These are phyloP conservation scores for Lanius ludovicianus DNA, from an alignment of 2,113 vertebrate genomes.

Conservation along the genomic window DNA sequence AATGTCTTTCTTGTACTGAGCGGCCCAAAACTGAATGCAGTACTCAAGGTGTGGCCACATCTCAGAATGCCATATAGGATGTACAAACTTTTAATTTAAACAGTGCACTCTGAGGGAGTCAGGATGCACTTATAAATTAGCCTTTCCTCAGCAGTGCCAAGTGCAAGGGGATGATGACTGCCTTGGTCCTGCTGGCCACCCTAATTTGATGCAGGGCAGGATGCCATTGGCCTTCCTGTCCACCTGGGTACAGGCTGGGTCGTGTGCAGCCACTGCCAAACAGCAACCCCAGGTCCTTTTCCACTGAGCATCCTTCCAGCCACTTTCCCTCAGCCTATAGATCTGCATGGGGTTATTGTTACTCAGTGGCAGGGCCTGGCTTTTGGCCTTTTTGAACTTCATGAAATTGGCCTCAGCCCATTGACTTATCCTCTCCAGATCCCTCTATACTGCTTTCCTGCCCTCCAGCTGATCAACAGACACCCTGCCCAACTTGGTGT, in stretches of 20 bases:
- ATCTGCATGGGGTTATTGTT: not conserved
- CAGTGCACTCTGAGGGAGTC: too few species aligned
- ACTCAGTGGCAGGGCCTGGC: not conserved
- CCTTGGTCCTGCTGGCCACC: not conserved
- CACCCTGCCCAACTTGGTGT: not conserved
- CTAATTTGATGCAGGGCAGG: not conserved
- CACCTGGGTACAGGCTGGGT: not conserved
- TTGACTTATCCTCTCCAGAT: not conserved
- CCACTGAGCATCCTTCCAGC: not conserved
- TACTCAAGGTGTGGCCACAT: not conserved
- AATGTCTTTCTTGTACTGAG: not conserved
- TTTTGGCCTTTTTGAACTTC: not conserved
- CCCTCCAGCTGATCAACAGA: not conserved
- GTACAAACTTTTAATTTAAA: too few species aligned
- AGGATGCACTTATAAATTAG: too few species aligned
- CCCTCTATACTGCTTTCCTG: too few species aligned
- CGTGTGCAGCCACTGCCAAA: not conserved
- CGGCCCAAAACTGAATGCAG: not conserved
- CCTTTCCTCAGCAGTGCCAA: not conserved
- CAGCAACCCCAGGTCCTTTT: not conserved
- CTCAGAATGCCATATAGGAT: too few species aligned
- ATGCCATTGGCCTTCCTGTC: not conserved
- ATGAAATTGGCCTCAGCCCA: not conserved
- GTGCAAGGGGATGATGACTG: rapidly evolving
- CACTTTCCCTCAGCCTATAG: not conserved